phyloP scores from a whole-genome alignment of 2,113 vertebrate species.

The Forbesichthys papilliferus region DNA sequence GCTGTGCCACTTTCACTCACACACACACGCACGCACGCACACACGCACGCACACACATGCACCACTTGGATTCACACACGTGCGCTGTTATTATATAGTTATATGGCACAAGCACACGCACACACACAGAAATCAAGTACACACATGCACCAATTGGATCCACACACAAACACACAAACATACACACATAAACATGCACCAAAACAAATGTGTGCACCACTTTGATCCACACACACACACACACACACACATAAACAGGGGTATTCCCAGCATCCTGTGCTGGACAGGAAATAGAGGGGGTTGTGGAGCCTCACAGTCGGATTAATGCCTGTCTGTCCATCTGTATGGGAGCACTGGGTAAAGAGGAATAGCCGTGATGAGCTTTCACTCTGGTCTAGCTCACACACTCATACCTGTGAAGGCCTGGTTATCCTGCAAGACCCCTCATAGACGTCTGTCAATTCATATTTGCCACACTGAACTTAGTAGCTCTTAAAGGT shows the following conservation, averaged over 20 bases:
- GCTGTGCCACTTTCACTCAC: conserved; percentile 5
- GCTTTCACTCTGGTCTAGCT: conserved; percentile 26
- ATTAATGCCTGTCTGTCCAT: conserved; percentile 55
- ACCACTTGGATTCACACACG: not conserved
- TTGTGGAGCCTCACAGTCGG: conserved; percentile 31
- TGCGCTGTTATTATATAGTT: not conserved
- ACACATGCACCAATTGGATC: not conserved
- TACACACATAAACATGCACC: not conserved
- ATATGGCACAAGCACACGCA: conserved; percentile 1
- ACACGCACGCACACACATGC: conserved; percentile 5
- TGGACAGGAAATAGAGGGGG: conserved; percentile 18
- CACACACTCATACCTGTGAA: not conserved
- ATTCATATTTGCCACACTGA: too few species aligned
- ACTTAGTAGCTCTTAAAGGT: too few species aligned
- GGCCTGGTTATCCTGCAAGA: too few species aligned
- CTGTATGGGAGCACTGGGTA: conserved; percentile 28
- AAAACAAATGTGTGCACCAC: not conserved
- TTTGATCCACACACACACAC: not conserved
- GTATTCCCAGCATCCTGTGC: conserved; percentile 17
- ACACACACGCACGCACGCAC: conserved; percentile 3
- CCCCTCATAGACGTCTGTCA: too few species aligned
- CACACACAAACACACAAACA: not conserved
- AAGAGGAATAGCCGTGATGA: conserved; percentile 34
- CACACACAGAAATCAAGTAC: not conserved
- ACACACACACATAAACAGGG: not conserved